A percentile compares a stretch with the other conserved stretches of the same genome.
phyloP scores from a whole-genome alignment of 2,113 vertebrate species.

The Panurus biarmicus region DNA sequence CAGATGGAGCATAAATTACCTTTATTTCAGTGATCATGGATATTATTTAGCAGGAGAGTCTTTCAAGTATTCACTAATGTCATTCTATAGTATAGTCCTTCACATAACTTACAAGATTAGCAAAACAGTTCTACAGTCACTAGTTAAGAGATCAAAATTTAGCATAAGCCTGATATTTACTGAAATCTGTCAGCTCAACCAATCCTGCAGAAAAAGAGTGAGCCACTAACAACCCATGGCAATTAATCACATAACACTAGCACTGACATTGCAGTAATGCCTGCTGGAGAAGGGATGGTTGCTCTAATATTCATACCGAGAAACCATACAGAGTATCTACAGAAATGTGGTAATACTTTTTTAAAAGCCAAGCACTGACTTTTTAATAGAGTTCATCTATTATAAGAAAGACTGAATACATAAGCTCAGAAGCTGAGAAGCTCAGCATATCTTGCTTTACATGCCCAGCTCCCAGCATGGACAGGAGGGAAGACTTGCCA shows the following conservation, averaged over 20 bases:
- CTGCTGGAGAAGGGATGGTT: neutral
- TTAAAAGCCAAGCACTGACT: neutral
- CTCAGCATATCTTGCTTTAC: neutral
- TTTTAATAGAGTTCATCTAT: neutral
- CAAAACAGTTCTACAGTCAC: neutral
- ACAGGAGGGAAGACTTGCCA: neutral
- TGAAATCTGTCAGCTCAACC: neutral
- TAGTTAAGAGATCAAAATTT: neutral
- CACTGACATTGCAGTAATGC: neutral
- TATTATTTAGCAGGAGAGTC: neutral
- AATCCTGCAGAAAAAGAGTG: neutral
- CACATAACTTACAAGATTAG: neutral
- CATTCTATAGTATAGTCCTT: neutral
- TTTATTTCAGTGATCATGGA: neutral
- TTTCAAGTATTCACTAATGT: neutral
- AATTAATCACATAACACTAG: neutral
- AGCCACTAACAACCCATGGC: neutral
- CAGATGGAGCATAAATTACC: neutral
- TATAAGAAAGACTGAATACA: neutral
- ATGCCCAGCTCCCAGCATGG: neutral
- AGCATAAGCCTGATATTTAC: neutral
- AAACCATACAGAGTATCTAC: neutral
- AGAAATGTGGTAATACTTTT: neutral
- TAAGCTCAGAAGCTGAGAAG: neutral
- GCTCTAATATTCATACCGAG: neutral